Evolutionary conservation across 1,140 invertebrate species (phyloP), one percentile per base, ranked within the genome.

Genomic region (Pachypeltis micranthus): DNA sequence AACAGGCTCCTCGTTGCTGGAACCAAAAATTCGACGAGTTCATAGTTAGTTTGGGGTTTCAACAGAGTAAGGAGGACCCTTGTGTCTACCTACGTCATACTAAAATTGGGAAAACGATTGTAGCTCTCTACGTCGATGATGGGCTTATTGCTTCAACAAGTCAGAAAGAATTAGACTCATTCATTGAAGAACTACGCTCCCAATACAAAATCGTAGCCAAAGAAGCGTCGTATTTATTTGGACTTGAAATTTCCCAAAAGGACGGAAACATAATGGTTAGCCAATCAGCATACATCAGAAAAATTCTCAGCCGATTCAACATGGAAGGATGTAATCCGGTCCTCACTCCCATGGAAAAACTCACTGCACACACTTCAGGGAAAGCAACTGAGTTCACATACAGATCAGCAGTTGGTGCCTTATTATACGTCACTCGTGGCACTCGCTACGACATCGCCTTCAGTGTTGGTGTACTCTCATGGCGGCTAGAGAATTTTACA

Each of bases 1-100:
- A 74, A 65, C 73, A 76, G 62, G 64, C 72, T 25, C 70, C n/a
- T n/a, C n/a, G n/a, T n/a, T 69, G 61, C 7, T 76, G 73, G 75
- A 71, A 73, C 61, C 63, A 70, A 23, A 23, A 59, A 23, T 68
- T 74, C 14, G 58, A 7, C 16, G 4, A 66, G n/a, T 69, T 69
- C 59, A 62, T 71, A 24, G 56, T 62, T 7, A 27, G 23, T 3
- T 14, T 57, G 10, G 55, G 55, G 12, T 23, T 57, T 2, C 25
- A 16, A 25, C 55, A 57, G 23, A 27, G 25, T 7, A 57, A 4
- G 3, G 55, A 7, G 4, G 25, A 57, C 19, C 55, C 55, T 3
- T 57, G 25, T 25, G 10, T 57, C 12, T 57, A 57, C 29, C 4
- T 24, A 16, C 14, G 10, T 24, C 10, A 57, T 16, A 57, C 10